These are phyloP conservation scores for Pterocles burchelli DNA, from an alignment of 2,113 vertebrate genomes.

Conservation along the genomic window DNA sequence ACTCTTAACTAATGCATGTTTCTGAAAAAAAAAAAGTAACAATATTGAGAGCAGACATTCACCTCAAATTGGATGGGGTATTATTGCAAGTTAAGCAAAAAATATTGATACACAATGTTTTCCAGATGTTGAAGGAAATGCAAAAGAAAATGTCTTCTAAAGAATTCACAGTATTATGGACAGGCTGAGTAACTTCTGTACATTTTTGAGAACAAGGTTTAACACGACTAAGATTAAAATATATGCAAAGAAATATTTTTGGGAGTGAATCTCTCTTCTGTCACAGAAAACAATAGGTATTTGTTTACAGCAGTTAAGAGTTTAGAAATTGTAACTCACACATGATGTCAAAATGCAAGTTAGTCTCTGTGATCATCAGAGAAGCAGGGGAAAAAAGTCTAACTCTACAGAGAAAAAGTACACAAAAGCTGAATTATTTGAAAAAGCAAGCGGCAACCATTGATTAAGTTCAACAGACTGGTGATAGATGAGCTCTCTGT, in stretches of 20 bases:
- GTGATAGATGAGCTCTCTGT: not conserved
- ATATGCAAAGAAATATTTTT: not conserved
- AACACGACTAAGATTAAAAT: not conserved
- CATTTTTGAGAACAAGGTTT: not conserved
- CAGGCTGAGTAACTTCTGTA: not conserved
- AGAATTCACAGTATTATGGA: not conserved
- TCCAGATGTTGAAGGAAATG: not conserved
- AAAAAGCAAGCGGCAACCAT: not conserved
- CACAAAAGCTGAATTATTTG: not conserved
- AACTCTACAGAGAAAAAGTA: not conserved
- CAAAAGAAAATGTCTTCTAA: not conserved
- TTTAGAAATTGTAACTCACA: not conserved
- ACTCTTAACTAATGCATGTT: not conserved
- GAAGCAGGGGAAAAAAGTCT: not conserved
- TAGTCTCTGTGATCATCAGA: not conserved
- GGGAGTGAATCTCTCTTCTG: not conserved
- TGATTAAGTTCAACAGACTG: not conserved
- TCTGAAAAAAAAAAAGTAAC: not conserved
- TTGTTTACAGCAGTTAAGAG: not conserved
- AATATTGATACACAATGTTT: not conserved
- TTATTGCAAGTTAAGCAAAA: not conserved
- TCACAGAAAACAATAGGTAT: not conserved
- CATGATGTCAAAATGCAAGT: not conserved
- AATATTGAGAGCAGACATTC: not conserved
- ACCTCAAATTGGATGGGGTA: not conserved